Conservation (phyloP, 1,140 invertebrate genomes). For the Drosophila parabipectinata region DNA sequence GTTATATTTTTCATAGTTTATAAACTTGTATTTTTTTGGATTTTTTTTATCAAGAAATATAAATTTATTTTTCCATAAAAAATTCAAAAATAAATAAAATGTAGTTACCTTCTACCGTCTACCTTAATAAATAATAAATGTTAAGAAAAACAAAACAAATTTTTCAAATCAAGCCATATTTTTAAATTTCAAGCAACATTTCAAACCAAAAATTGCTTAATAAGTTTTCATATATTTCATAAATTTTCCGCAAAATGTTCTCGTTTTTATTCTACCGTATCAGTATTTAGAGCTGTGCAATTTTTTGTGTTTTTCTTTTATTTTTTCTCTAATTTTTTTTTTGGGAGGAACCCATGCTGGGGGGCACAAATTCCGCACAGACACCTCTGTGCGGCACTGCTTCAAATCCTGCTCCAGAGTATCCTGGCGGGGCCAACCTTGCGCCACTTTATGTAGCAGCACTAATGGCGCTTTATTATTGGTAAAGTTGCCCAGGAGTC, state of each 20-base stretch:
- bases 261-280: background rate
- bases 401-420: background rate
- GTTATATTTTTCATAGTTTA: no score
- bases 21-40: no score
- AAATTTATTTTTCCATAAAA: no score
- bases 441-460: constrained; percentile 72
- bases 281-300: background rate
- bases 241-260: background rate
- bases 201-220: no score
- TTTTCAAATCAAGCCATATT: no score
- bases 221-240: background rate
- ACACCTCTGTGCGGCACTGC: background rate
- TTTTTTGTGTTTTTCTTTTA: background rate
- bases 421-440: background rate
- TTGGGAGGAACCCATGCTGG: background rate
- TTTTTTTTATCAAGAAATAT: no score
- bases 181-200: no score
- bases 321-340: no score
- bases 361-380: background rate
- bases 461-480: constrained; percentile 82
- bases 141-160: no score
- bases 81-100: no score
- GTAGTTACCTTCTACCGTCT: no score
- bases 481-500: constrained; percentile 60
- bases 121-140: no score